A percentile compares a stretch with the other conserved stretches of the same genome.
Evolutionary conservation across 1,140 invertebrate species (phyloP).

Genomic region (Aphaenogaster ashmeadi): DNA sequence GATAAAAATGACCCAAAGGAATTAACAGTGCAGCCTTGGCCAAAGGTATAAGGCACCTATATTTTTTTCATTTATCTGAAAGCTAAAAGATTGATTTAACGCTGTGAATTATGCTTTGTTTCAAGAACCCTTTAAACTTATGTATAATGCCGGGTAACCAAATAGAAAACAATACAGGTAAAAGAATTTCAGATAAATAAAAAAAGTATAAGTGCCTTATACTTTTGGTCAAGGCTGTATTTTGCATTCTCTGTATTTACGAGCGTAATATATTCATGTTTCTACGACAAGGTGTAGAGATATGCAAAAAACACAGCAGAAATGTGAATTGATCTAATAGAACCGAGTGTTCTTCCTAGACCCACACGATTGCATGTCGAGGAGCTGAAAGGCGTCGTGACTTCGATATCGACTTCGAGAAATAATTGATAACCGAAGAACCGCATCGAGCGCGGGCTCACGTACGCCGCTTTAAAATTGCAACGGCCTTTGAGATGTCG

Average conservation of each 20-base stretch:
- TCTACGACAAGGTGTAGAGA: background rate
- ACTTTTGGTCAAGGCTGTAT: too few relatives aligned
- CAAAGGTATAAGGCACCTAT: too few relatives aligned
- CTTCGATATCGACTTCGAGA: slow-evolving; percentile 28
- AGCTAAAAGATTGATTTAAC: too few relatives aligned
- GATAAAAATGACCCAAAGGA: too few relatives aligned
- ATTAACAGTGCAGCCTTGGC: too few relatives aligned
- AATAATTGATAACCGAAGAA: slow-evolving; percentile 57
- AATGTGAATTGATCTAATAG: slow-evolving; percentile 35
- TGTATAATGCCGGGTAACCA: too few relatives aligned
- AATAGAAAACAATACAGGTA: too few relatives aligned
- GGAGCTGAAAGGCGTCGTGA: slow-evolving; percentile 23
- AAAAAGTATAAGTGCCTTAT: too few relatives aligned
- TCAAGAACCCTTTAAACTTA: too few relatives aligned
- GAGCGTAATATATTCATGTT: background rate
- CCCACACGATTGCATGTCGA: slow-evolving; percentile 17
- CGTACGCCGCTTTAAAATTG: slow-evolving; percentile 43
- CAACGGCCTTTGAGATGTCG: slow-evolving; percentile 32
- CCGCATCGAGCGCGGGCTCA: slow-evolving; percentile 11
- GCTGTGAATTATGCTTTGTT: too few relatives aligned
- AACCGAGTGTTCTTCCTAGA: background rate
- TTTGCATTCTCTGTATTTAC: background rate
- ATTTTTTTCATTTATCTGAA: too few relatives aligned
- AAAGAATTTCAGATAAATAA: too few relatives aligned
- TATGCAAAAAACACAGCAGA: background rate